A percentile compares a stretch with the other conserved stretches of the same genome.
phyloP scores from a whole-genome alignment of 2,888 invertebrate species.

The Leptopilina drosophilae region DNA sequence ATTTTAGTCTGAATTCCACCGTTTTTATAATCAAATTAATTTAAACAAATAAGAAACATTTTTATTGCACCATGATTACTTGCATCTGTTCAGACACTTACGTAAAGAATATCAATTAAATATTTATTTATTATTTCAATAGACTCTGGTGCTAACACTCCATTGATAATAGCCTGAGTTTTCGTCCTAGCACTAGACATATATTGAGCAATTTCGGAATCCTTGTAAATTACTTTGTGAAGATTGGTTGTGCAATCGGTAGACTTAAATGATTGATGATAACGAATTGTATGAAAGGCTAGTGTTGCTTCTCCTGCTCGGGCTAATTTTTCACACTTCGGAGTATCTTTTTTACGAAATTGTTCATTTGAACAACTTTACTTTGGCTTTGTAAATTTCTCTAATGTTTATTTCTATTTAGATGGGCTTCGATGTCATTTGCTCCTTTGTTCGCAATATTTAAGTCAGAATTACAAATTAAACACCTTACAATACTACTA shows the following conservation, averaged over 20 bases:
- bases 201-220: conserved; percentile 58
- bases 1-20: conserved; percentile 11
- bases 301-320: conserved; percentile 59
- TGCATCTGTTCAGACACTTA: conserved; percentile 16
- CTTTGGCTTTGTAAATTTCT: not conserved
- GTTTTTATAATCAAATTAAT: conserved; percentile 25
- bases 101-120: conserved; percentile 11
- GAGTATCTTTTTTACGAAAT: not conserved
- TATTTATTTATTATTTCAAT: conserved; percentile 36
- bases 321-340: not conserved
- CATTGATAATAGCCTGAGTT: conserved; percentile 55
- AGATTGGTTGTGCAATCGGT: conserved; percentile 60
- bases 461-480: not conserved
- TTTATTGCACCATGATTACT: conserved; percentile 22
- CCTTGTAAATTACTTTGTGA: conserved; percentile 55
- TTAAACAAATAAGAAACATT: conserved; percentile 18
- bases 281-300: conserved; percentile 62
- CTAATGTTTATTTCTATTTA: not conserved
- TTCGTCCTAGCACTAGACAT: conserved; percentile 57
- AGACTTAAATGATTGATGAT: conserved; percentile 60
- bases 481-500: not conserved
- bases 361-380: not conserved
- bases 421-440: not conserved
- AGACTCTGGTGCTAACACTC: conserved; percentile 48
- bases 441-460: conserved; percentile 9